Conservation (phyloP, 2,113 vertebrate genomes). For the Arenaria interpres region DNA sequence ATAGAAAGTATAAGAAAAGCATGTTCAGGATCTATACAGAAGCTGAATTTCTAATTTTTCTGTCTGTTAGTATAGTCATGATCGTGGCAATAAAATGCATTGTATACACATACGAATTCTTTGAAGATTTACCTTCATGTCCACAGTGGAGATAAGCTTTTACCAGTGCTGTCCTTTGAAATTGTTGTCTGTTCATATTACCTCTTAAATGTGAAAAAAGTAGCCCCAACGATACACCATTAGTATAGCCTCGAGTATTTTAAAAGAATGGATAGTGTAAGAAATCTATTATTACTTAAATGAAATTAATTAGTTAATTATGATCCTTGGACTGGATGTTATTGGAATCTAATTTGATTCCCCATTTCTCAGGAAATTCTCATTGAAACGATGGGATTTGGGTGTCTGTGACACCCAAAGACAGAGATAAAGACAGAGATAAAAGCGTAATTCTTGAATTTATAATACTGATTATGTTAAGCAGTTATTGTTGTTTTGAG, state of each 20-base stretch:
- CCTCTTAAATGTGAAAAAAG: not conserved
- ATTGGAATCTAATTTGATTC: not conserved
- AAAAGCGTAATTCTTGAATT: not conserved
- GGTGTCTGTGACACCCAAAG: too few species aligned
- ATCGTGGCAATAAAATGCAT: not conserved
- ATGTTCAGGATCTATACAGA: not conserved
- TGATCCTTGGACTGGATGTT: not conserved
- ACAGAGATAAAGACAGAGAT: fast-evolving
- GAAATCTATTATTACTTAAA: not conserved
- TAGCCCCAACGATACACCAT: not conserved
- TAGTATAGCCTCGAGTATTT: not conserved
- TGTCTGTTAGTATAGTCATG: not conserved
- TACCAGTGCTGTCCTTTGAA: not conserved
- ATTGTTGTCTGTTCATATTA: fast-evolving
- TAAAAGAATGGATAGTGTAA: not conserved
- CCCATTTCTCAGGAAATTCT: not conserved
- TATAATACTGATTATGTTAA: not conserved
- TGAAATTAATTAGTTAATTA: not conserved
- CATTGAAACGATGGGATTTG: not conserved
- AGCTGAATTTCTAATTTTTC: not conserved
- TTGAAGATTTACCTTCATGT: not conserved
- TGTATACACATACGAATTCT: not conserved
- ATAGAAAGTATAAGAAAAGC: not conserved
- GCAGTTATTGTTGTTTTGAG: not conserved
- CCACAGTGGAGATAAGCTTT: not conserved